A percentile compares a stretch with the other conserved stretches of the same genome.
Conservation (phyloP, 2,113 vertebrate species). For the Myanophis thanlyinensis region DNA sequence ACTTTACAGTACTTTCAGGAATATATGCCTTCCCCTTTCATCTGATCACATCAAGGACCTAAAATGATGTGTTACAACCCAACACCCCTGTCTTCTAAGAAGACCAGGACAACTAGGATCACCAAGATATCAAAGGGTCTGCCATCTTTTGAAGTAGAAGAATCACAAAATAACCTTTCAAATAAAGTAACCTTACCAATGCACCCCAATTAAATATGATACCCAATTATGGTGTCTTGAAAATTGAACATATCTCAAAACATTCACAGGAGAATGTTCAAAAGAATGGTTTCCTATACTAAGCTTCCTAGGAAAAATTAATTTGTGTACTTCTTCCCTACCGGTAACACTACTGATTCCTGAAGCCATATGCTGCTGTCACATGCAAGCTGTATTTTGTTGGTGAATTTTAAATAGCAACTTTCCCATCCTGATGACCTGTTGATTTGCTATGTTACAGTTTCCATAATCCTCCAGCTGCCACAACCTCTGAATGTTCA, state of each 20-base stretch:
- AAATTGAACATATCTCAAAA: neutral
- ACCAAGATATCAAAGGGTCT: neutral
- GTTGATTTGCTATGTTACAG: constrained; percentile 9
- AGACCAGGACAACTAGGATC: neutral
- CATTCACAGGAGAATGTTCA: neutral
- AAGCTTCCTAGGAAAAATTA: neutral
- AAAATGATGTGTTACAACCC: neutral
- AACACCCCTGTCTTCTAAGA: neutral
- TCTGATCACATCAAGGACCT: neutral
- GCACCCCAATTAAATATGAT: neutral
- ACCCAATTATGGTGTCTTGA: neutral
- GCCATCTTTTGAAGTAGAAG: neutral
- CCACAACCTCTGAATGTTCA: neutral
- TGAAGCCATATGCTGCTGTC: neutral
- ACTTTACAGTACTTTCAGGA: neutral
- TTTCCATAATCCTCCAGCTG: neutral
- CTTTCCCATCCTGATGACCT: neutral
- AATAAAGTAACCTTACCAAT: neutral
- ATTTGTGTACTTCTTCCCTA: too few relatives aligned
- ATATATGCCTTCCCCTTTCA: neutral
- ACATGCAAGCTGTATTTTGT: neutral
- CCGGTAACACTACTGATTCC: neutral
- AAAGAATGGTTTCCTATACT: neutral
- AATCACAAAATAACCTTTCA: neutral
- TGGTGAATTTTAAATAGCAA: neutral